Conservation (phyloP, 2,888 invertebrate species). For the Tortrix viridana region DNA sequence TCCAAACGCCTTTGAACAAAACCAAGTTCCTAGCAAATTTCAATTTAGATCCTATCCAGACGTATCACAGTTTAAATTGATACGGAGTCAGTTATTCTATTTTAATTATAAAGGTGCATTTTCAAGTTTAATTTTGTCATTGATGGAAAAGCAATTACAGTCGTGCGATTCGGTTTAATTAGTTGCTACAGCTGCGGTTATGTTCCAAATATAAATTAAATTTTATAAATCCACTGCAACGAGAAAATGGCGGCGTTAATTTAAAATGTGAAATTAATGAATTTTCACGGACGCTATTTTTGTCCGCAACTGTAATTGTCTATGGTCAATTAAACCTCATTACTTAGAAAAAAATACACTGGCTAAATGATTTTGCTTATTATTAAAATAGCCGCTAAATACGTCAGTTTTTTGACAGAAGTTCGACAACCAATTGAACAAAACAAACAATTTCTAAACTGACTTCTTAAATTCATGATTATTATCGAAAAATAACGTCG, state of each 20-base stretch:
- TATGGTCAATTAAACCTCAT: slow-evolving; percentile 5
- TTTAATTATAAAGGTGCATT: not conserved
- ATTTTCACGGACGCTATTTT: slow-evolving; percentile 11
- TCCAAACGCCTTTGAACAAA: not conserved
- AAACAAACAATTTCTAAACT: not conserved
- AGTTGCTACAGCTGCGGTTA: slow-evolving; percentile 62
- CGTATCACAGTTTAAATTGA: slow-evolving; percentile 3
- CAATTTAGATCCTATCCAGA: not conserved
- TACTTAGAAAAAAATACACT: not conserved
- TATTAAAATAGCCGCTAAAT: not conserved
- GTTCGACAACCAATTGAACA: slow-evolving; percentile 1
- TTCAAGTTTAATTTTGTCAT: slow-evolving; percentile 42
- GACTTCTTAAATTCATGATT: not conserved
- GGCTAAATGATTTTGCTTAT: not conserved
- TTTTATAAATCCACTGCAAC: slow-evolving; percentile 50
- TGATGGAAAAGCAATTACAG: slow-evolving; percentile 54
- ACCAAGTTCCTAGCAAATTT: not conserved
- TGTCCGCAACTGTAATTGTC: slow-evolving; percentile 26
- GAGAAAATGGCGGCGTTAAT: slow-evolving; percentile 42
- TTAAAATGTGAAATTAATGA: slow-evolving; percentile 23
- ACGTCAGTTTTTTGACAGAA: slow-evolving; percentile 16
- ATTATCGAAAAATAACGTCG: not conserved
- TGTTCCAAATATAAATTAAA: slow-evolving; percentile 53
- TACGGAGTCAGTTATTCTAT: not conserved
- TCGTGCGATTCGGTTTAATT: slow-evolving; percentile 59